Base-by-base conservation (phyloP, 2,888 invertebrate genomes). In the Diarsia mendica region DNA sequence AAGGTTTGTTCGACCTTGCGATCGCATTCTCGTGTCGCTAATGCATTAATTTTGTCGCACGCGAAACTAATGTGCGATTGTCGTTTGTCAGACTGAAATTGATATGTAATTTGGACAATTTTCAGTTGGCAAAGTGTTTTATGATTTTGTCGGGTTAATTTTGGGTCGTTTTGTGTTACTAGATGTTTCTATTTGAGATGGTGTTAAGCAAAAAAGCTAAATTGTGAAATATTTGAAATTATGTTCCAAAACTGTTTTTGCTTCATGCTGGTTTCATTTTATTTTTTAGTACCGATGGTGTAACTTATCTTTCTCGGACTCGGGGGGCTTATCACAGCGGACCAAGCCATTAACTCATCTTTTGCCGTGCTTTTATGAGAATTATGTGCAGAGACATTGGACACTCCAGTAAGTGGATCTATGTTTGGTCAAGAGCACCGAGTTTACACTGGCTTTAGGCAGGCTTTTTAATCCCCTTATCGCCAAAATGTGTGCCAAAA, bases 1-100 rank as follows among this genome's bases (percentile, higher is more conserved):
- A 85, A 86, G 87, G 84, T 81, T 79, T 64, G 0, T 49, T n/a
- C 66, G 86, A 86, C 87, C 87, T 87, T 87, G 87, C 77, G 70
- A 82, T 80, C 67, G 80, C 61, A 74, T 80, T 75, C 61, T 79
- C 78, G 69, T 77, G 74, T 80, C 80, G 73, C 67, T 85, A 87
- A 82, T 79, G 82, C 78, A 85, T 67, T 63, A 85, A 74, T 81
- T 83, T 68, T 87, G 88, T 87, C 88, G 82, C 87, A 88, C 87
- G 82, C 79, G 70, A 77, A 79, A 82, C 72, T 84, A 79, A 83
- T 78, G 77, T 58, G 68, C 75, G n/a, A 81, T 58, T 77, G 80
- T 78, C 79, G 77, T 84, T 82, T 76, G 75, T 81, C 75, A 46
- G 75, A 23, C 77, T 75, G 77, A 87, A 84, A 87, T 87, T 82